A percentile compares a stretch with the other conserved stretches of the same genome.
Conservation (phyloP, 1,140 invertebrate species). For the Leptinotarsa texana region DNA sequence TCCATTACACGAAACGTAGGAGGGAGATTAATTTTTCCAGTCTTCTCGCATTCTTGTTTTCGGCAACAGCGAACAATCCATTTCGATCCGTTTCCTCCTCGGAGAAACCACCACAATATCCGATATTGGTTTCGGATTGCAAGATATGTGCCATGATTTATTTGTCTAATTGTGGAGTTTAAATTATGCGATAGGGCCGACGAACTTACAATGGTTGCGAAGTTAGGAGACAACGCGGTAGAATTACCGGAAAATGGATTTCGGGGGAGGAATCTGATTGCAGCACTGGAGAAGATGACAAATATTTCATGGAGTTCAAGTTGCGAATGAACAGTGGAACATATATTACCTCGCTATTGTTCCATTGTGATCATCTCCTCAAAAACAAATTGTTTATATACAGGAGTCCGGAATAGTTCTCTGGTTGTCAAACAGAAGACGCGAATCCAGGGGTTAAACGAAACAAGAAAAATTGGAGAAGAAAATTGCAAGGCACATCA, state of each 20-base stretch:
- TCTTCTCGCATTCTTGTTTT: not conserved
- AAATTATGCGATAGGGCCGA: conserved; percentile 32
- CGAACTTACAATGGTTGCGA: not conserved
- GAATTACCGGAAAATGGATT: not conserved
- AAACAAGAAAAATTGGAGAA: too few species aligned
- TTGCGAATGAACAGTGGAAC: too few species aligned
- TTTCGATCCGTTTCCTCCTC: not conserved
- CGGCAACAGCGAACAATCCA: not conserved
- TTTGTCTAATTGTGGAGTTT: conserved; percentile 33
- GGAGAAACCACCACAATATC: not conserved
- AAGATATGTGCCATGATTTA: not conserved
- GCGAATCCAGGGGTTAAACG: too few species aligned
- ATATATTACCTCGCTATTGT: too few species aligned
- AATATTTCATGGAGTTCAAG: too few species aligned
- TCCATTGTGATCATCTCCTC: too few species aligned
- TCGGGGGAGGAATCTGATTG: not conserved
- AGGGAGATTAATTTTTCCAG: too few species aligned
- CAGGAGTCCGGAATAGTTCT: too few species aligned
- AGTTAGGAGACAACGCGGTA: not conserved
- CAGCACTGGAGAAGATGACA: not conserved
- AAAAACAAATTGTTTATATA: too few species aligned
- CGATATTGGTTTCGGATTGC: not conserved
- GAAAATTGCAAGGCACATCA: too few species aligned
- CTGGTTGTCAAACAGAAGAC: too few species aligned
- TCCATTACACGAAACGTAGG: too few species aligned